Conservation (phyloP, 2,113 vertebrate genomes). For the Suncus etruscus region DNA sequence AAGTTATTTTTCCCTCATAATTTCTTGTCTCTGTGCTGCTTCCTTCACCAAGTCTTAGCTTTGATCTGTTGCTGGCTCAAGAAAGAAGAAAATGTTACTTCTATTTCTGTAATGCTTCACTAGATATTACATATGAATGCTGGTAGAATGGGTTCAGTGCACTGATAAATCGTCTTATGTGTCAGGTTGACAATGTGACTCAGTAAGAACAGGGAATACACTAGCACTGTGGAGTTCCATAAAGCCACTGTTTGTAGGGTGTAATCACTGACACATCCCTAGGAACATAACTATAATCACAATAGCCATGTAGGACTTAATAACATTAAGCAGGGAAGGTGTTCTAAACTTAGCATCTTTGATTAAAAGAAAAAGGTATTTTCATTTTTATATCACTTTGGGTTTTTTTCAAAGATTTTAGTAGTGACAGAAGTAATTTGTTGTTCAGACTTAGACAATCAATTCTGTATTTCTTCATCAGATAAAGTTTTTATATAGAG, state of each 20-base stretch:
- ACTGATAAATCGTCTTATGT: neutral
- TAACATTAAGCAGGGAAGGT: neutral
- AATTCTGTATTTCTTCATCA: neutral
- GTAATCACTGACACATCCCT: neutral
- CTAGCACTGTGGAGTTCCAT: neutral
- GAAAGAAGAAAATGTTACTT: neutral
- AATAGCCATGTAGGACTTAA: neutral
- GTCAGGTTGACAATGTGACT: neutral
- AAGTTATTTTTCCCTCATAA: constrained; percentile 62
- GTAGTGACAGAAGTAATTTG: neutral
- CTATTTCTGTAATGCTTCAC: constrained; percentile 6
- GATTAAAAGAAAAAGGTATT: constrained; percentile 30
- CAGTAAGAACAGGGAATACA: neutral
- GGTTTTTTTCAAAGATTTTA: constrained; percentile 46
- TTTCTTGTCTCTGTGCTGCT: constrained; percentile 66
- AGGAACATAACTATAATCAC: neutral
- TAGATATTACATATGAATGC: neutral
- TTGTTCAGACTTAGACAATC: constrained; percentile 8
- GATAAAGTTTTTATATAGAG: too few relatives aligned
- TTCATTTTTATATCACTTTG: constrained; percentile 55
- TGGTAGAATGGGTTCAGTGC: neutral
- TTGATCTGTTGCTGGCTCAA: constrained; percentile 57
- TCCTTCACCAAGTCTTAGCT: constrained; percentile 71
- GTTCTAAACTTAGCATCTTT: constrained; percentile 46
- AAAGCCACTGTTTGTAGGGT: neutral